These are phyloP conservation scores for Perizoma flavofasciatum DNA, from an alignment of 2,888 invertebrate genomes.

Conservation along the genomic window DNA sequence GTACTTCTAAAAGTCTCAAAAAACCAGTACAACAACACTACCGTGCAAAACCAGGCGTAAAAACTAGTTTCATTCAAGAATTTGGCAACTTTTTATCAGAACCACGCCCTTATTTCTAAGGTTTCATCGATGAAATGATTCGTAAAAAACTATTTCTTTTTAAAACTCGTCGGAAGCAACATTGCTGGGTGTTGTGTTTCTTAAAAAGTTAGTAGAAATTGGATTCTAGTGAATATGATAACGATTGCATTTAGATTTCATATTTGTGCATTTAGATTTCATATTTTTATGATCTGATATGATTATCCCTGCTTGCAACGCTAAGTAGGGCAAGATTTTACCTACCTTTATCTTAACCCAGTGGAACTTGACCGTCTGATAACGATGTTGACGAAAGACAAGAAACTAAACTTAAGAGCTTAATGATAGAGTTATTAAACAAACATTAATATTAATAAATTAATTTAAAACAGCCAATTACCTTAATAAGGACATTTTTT, in stretches of 20 bases:
- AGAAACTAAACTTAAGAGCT: too few relatives aligned
- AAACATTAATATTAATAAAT: constrained; percentile 12
- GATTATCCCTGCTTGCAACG: too few relatives aligned
- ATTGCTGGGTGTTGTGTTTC: constrained; percentile 1
- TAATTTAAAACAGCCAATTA: constrained; percentile 32
- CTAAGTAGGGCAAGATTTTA: too few relatives aligned
- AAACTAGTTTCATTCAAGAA: constrained; percentile 6
- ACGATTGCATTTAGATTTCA: too few relatives aligned
- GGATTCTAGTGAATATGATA: too few relatives aligned
- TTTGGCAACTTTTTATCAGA: constrained; percentile 9
- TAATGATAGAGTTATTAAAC: constrained; percentile 10
- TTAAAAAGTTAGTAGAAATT: background rate
- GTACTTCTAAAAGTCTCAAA: too few relatives aligned
- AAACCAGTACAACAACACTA: constrained; percentile 6
- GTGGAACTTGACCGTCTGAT: too few relatives aligned
- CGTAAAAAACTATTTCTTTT: too few relatives aligned
- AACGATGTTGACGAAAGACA: too few relatives aligned
- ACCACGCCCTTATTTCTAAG: constrained; percentile 2
- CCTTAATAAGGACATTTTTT: constrained; percentile 22
- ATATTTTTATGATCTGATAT: too few relatives aligned
- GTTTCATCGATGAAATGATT: background rate
- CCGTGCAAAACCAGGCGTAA: constrained; percentile 1
- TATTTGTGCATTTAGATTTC: too few relatives aligned
- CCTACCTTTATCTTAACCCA: too few relatives aligned
- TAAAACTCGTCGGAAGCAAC: background rate